phyloP scores from a whole-genome alignment of 2,888 invertebrate species.

The Oxycera nigricornis region DNA sequence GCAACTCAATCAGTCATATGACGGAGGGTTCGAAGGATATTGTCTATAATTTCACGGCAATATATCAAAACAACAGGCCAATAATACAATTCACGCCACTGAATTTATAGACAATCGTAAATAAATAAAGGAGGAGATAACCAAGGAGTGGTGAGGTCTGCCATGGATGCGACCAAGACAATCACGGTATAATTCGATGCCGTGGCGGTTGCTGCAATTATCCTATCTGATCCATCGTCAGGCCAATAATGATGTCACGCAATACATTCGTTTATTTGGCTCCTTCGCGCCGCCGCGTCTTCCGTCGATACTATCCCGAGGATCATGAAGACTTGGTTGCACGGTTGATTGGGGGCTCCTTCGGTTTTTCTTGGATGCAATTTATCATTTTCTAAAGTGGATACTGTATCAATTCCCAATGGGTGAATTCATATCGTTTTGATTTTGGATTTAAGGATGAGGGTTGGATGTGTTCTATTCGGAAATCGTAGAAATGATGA shows the following conservation, averaged over 20 bases:
- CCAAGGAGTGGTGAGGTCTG: too few species aligned
- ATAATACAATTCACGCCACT: slow-evolving; percentile 17
- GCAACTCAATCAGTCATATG: background rate
- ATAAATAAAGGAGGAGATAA: slow-evolving; percentile 13
- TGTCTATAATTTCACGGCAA: slow-evolving; percentile 6
- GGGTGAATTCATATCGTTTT: background rate
- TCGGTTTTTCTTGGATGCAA: slow-evolving; percentile 19
- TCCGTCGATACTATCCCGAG: too few species aligned
- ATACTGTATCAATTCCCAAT: slow-evolving; percentile 28
- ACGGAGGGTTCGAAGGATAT: background rate
- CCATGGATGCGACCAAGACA: background rate
- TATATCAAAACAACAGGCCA: slow-evolving; percentile 16
- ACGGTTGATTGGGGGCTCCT: background rate
- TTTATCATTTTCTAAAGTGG: slow-evolving; percentile 22
- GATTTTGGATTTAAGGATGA: background rate
- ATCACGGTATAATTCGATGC: slow-evolving; percentile 21
- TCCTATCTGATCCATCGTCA: slow-evolving; percentile 34
- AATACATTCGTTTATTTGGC: slow-evolving; percentile 18
- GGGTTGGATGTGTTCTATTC: background rate
- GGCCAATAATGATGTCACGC: slow-evolving; percentile 36
- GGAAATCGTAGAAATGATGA: too few species aligned
- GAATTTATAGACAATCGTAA: slow-evolving; percentile 31
- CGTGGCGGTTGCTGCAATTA: slow-evolving; percentile 20
- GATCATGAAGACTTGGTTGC: background rate
- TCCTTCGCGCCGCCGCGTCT: background rate